Percentiles rank a stretch among this genome's conserved stretches.
Evolutionary conservation across 2,797 vertebrate species (phyloP).

Genomic region (Acipenser ruthenus): DNA sequence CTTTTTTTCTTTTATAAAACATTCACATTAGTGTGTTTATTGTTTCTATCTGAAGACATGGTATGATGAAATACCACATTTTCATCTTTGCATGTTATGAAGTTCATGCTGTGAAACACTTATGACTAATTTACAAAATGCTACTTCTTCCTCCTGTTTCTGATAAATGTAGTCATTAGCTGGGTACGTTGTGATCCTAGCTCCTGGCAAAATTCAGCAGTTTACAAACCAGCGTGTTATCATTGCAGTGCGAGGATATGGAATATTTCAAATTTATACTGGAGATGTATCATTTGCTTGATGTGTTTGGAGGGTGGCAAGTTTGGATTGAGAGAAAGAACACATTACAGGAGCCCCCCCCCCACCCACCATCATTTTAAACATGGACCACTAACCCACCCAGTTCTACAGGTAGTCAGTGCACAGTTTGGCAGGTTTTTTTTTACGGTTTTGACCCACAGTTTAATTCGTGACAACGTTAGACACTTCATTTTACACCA

Average conservation of each 20-base stretch:
- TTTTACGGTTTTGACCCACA: no score
- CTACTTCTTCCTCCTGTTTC: constrained; percentile 27
- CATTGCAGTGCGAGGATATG: constrained; percentile 27
- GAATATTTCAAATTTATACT: constrained; percentile 16
- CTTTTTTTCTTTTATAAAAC: constrained; percentile 10
- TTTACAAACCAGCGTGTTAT: constrained; percentile 44
- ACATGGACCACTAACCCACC: no score
- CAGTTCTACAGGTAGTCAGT: no score
- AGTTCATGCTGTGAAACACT: constrained; percentile 41
- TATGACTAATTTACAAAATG: constrained; percentile 40
- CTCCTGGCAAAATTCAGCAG: constrained; percentile 46
- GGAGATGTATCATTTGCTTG: constrained; percentile 12
- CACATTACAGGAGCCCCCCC: background rate
- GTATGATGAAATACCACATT: constrained; percentile 38
- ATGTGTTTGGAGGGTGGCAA: constrained; percentile 16
- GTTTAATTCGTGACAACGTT: no score
- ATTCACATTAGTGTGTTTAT: constrained; percentile 21
- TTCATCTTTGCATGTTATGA: constrained; percentile 36
- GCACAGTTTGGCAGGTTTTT: no score
- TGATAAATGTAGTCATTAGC: constrained; percentile 62
- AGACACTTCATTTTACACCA: no score
- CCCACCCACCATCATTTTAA: no score
- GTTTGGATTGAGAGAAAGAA: background rate
- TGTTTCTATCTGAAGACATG: constrained; percentile 20
- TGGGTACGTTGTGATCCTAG: constrained; percentile 49